phyloP scores from a whole-genome alignment of 2,113 vertebrate species.

The Rhynchomys soricoides region DNA sequence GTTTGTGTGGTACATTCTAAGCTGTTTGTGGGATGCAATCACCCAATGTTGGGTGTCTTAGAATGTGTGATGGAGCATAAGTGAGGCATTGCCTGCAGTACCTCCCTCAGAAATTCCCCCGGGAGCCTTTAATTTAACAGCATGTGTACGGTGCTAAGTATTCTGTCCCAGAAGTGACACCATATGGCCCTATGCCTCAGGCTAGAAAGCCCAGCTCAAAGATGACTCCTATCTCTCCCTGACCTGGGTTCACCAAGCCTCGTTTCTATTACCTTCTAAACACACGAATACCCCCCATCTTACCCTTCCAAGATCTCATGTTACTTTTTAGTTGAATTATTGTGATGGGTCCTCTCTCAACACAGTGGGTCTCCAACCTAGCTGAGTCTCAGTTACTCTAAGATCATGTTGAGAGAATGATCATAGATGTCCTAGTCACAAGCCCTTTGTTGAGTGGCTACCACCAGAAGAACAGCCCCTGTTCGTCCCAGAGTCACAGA shows the following conservation, averaged over 20 bases:
- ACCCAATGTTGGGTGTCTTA: not conserved
- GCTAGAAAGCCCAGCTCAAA: not conserved
- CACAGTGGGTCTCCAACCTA: not conserved
- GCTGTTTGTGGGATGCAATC: not conserved
- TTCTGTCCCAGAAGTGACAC: not conserved
- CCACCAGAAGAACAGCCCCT: not conserved
- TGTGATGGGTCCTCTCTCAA: not conserved
- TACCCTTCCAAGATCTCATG: fast-evolving
- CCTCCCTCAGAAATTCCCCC: not conserved
- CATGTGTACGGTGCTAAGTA: not conserved
- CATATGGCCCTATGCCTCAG: not conserved
- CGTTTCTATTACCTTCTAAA: not conserved
- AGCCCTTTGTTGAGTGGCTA: not conserved
- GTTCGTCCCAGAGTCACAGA: not conserved
- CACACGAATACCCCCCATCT: not conserved
- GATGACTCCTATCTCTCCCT: not conserved
- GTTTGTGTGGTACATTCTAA: not conserved
- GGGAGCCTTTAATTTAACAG: not conserved
- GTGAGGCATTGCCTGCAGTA: not conserved
- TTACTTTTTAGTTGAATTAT: not conserved
- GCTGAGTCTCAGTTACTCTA: not conserved
- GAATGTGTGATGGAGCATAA: not conserved
- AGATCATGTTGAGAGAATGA: not conserved
- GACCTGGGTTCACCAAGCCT: not conserved
- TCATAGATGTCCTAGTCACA: not conserved